Evolutionary conservation across 1,140 invertebrate species (phyloP), one percentile per base, ranked within the genome.

Genomic region (Macrotrachela quadricornifera): DNA sequence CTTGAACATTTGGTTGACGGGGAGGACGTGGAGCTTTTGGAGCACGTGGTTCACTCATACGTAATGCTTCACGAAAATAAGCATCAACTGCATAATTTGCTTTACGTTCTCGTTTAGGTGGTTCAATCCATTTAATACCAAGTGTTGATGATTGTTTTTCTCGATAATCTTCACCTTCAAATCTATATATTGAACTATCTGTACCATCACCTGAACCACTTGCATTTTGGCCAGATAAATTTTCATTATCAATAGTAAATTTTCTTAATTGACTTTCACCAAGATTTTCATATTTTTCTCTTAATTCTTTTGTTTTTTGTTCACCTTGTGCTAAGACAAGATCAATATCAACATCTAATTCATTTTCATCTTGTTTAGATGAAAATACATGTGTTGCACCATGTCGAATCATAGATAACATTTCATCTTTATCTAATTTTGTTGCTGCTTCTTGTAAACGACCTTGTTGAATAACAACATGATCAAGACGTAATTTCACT

Each of bases 41-140:
- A n/a, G 88, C 86, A 73, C 94, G 94, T 0, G 90, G 88, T 71
- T 96, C 90, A 13, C 84, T 87, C 0, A 92, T 86, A 40, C 90
- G 73, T 0, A 95, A 71, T 2, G 90, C 88, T 72, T 95, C 91
- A 18, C 87, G 74, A 75, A 96, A 97, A 71, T 96, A 96, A 0
- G 88, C 87, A 70, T 96, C 91, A 0, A 97, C 91, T 6, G 92
- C 90, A 71, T 97, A 97, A 70, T 97, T 97, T 0, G 92, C 91
- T 73, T 96, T 97, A 49, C 67, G 75, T 68, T 99, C 21, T 30
- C 21, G 21, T 30, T 30, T 30, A 4, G 21, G 21, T 30, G 21
- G 21, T 64, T 48, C 46, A 15, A 54, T 49, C 47, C 46, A 54
- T 39, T 54, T 58, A 50, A 46, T 59, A 16, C 62, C 62, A 46